Percentiles rank a stretch among this genome's conserved stretches.
These are phyloP conservation scores for Spodoptera littoralis DNA, from an alignment of 2,888 invertebrate genomes.

Conservation along the genomic window DNA sequence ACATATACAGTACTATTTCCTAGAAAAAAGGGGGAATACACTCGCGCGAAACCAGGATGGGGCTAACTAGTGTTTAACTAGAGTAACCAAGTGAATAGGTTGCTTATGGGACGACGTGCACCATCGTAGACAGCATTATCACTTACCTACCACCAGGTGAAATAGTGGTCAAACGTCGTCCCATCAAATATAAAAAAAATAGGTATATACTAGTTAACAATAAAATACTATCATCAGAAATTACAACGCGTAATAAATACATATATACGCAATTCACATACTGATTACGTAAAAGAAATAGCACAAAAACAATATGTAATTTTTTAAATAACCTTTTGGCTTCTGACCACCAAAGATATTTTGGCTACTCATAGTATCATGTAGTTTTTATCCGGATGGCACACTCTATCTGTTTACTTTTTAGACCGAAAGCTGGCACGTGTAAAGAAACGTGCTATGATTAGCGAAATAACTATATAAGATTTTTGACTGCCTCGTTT, in stretches of 20 bases:
- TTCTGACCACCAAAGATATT: slow-evolving; percentile 5
- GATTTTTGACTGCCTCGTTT: too few relatives aligned
- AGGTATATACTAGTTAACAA: too few relatives aligned
- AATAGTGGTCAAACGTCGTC: too few relatives aligned
- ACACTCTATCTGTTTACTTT: slow-evolving; percentile 9
- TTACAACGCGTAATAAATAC: slow-evolving; percentile 16
- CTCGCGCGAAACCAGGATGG: too few relatives aligned
- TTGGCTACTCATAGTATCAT: slow-evolving; percentile 13
- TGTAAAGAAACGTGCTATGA: background rate
- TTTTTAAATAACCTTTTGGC: slow-evolving; percentile 30
- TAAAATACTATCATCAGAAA: slow-evolving; percentile 1
- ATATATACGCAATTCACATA: slow-evolving; percentile 8
- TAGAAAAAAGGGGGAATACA: too few relatives aligned
- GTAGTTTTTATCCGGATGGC: slow-evolving; percentile 2
- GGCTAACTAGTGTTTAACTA: too few relatives aligned
- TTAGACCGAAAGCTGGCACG: background rate
- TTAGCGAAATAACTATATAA: background rate
- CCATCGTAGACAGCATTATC: too few relatives aligned
- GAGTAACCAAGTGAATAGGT: too few relatives aligned
- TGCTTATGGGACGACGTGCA: too few relatives aligned
- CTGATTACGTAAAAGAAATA: slow-evolving; percentile 14
- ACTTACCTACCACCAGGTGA: too few relatives aligned
- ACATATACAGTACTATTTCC: too few relatives aligned
- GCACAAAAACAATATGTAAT: slow-evolving; percentile 12
- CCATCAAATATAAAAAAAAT: too few relatives aligned